phyloP scores from a whole-genome alignment of 2,888 invertebrate genomes.

The Busseola fusca region DNA sequence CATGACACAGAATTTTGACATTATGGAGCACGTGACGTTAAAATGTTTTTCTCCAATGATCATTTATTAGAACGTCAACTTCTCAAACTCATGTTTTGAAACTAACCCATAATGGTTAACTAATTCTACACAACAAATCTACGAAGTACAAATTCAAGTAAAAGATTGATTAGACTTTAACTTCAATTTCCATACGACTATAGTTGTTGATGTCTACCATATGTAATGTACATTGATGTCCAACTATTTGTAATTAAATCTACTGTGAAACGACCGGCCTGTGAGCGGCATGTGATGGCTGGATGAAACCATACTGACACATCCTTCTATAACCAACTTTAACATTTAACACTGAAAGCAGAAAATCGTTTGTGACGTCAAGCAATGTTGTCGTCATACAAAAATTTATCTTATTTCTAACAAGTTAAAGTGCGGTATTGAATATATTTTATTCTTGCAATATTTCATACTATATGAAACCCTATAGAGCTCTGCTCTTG shows the following conservation, averaged over 20 bases:
- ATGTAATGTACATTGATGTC: constrained; percentile 21
- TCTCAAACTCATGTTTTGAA: not conserved
- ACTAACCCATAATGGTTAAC: not conserved
- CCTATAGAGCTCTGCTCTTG: constrained; percentile 51
- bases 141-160: not conserved
- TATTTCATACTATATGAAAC: constrained; percentile 18
- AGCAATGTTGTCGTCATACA: not conserved
- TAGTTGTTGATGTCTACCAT: not conserved
- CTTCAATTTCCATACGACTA: not conserved
- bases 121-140: not conserved
- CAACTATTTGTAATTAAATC: constrained; percentile 63
- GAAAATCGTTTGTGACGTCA: not conserved
- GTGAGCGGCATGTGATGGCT: constrained; percentile 22
- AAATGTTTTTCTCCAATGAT: not conserved
- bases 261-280: constrained; percentile 60
- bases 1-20: not conserved
- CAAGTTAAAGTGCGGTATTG: constrained; percentile 1
- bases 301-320: not conserved
- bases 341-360: not conserved
- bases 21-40: too few relatives aligned
- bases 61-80: not conserved
- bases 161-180: not conserved
- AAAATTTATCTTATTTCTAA: not conserved
- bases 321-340: not conserved
- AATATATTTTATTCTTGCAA: not conserved